Evolutionary conservation across 2,797 vertebrate genomes (phyloP).

Genomic region (Epinephelus awoara): DNA sequence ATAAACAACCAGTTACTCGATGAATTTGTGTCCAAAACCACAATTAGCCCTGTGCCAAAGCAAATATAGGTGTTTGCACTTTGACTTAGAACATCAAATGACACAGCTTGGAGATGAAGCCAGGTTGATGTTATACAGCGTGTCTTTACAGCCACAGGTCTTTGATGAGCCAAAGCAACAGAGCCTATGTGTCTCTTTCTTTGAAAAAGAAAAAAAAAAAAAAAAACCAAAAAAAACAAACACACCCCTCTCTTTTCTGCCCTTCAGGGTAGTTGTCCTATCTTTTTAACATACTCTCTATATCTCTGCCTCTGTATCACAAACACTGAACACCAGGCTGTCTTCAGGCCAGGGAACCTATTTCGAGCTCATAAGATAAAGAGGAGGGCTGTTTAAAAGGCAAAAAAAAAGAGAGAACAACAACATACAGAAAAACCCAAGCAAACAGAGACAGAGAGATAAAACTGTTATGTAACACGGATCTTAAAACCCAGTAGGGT

Average conservation of each 20-base stretch:
- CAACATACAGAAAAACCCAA: conserved; percentile 7
- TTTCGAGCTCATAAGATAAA: conserved; percentile 31
- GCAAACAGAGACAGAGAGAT: neutral
- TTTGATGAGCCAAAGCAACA: conserved; percentile 12
- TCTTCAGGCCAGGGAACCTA: conserved; percentile 14
- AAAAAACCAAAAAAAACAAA: neutral
- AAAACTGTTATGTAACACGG: neutral
- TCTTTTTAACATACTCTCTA: conserved; percentile 12
- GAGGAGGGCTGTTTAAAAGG: conserved; percentile 4
- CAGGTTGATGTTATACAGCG: neutral
- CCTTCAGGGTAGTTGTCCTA: conserved; percentile 1
- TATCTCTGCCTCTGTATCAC: conserved; percentile 3
- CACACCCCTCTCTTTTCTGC: neutral
- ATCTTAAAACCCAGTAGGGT: neutral
- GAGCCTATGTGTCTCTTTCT: neutral
- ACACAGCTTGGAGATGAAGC: neutral
- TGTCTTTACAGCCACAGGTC: neutral
- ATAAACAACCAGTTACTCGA: neutral
- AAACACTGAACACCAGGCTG: conserved; percentile 23
- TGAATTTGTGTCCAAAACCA: neutral
- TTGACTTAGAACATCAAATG: conserved; percentile 5
- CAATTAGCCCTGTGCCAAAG: neutral
- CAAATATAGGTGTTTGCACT: neutral
- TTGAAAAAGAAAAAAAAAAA: neutral
- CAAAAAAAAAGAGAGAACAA: neutral